Base-by-base conservation (phyloP, 2,888 invertebrate species). In the Cerceris ruficornis region DNA sequence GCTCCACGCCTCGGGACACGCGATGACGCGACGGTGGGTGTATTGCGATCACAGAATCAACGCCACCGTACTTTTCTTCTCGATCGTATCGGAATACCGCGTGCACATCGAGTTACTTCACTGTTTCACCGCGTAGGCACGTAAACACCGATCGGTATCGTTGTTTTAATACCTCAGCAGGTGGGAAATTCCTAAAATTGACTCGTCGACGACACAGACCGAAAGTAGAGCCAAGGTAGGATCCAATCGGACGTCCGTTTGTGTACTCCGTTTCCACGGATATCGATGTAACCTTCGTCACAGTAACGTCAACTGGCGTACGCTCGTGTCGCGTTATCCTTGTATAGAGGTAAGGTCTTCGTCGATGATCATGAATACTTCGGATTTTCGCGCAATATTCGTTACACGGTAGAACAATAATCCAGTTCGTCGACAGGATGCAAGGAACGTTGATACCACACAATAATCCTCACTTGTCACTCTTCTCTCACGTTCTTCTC, bases 351-450 rank as follows among this genome's bases (percentile, higher is more conserved):
- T 41, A 59, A 67, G 60, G 49, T 11, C 52, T 50, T 57, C 67
- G 60, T 52, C 49, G 57, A 17, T 55, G 65, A 57, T 73, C 70
- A 52, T 43, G 54, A 69, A 66, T 74, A 64, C 55, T 14, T 9
- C 6, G 5, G 2, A 15, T n/a, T 7, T 11, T 1, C 1, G 7
- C 8, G 2, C 7, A 54, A n/a, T n/a, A n/a, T 54, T 54, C 6
- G 1, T 7, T 6, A 54, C 8, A n/a, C n/a, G 5, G 2, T 15
- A 14, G 6, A 28, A 28, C 4, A 4, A 28, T 28, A 54, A 13
- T n/a, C 17, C 54, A 54, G 14, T 7, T 15, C n/a, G 6, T 15
- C n/a, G 6, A 54, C 14, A 54, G 14, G 2, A 54, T 7, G 1
- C n/a, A 8, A 9, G n/a, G n/a, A n/a, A n/a, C n/a, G 6, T n/a